Percentiles rank a stretch among this genome's conserved stretches.
phyloP scores from a whole-genome alignment of 2,113 vertebrate genomes.

The Paedocypris sp. region DNA sequence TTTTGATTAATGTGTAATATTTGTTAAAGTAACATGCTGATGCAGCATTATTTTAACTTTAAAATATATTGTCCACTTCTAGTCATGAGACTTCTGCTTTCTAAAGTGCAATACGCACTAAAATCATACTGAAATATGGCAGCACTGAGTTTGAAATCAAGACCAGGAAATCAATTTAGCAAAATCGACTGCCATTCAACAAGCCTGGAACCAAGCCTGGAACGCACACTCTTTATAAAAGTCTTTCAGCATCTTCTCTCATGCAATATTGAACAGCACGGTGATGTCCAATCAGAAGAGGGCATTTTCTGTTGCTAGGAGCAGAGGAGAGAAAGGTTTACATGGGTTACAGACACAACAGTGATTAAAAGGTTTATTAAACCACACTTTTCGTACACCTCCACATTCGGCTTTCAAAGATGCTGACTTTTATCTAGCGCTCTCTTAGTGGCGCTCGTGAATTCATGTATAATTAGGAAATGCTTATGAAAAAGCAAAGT shows the following conservation, averaged over 20 bases:
- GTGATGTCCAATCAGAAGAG: constrained; percentile 1
- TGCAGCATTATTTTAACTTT: too few relatives aligned
- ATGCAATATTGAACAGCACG: background rate
- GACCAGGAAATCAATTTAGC: background rate
- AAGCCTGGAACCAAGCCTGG: background rate
- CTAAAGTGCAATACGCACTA: background rate
- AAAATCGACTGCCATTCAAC: background rate
- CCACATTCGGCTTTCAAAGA: background rate
- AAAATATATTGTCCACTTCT: too few relatives aligned
- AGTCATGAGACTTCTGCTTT: background rate
- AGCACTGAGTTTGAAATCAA: background rate
- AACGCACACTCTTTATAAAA: background rate
- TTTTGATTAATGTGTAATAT: too few relatives aligned
- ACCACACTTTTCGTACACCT: background rate
- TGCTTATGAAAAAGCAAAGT: too few relatives aligned
- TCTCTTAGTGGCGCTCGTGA: background rate
- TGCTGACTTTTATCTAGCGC: background rate
- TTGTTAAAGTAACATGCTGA: too few relatives aligned
- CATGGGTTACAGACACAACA: too few relatives aligned
- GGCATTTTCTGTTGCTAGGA: background rate
- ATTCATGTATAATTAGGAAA: too few relatives aligned
- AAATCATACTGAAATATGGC: background rate
- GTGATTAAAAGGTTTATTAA: too few relatives aligned
- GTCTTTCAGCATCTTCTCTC: background rate
- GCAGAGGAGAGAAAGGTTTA: background rate